phyloP scores from a whole-genome alignment of 2,797 vertebrate genomes.

The Uromys caudimaculatus region DNA sequence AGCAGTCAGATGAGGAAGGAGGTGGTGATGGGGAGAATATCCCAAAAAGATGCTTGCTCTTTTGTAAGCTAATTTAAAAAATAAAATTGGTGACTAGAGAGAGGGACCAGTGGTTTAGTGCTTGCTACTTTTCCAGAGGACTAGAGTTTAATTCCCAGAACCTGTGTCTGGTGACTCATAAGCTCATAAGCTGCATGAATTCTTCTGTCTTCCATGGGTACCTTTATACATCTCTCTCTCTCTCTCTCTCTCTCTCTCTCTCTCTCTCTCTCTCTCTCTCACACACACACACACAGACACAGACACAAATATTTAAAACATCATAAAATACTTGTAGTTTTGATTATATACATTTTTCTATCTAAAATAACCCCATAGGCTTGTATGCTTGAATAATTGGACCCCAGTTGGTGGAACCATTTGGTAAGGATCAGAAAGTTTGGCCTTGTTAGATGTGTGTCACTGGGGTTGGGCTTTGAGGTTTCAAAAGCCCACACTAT shows the following conservation, averaged over 20 bases:
- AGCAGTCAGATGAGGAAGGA: background rate
- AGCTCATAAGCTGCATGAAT: background rate
- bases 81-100: background rate
- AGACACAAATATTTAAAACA: background rate
- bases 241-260: too few species aligned
- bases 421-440: background rate
- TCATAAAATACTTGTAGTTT: conserved; percentile 5
- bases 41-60: background rate
- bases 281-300: background rate
- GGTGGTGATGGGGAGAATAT: background rate
- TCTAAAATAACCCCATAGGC: background rate
- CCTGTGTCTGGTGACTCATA: background rate
- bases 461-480: background rate
- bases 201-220: background rate
- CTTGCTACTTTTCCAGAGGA: background rate
- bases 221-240: too few species aligned
- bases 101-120: background rate
- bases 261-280: too few species aligned
- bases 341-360: background rate
- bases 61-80: background rate
- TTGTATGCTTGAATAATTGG: background rate
- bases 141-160: background rate
- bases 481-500: background rate
- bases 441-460: background rate
- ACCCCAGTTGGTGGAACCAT: background rate